Conservation (phyloP, 2,113 vertebrate species). For the Sorex fumeus region DNA sequence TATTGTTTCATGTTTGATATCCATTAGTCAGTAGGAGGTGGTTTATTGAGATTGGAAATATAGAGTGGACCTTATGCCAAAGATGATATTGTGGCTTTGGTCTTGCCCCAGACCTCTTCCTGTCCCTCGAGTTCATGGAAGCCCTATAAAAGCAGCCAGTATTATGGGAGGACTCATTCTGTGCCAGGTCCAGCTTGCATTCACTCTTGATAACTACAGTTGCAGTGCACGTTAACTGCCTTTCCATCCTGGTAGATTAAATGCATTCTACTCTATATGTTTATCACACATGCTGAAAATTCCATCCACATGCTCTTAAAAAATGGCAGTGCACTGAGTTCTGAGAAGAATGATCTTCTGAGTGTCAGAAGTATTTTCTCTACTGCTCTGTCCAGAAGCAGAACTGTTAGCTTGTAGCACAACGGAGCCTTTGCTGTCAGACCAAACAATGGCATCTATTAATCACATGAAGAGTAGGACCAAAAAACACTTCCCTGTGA, state of each 20-base stretch:
- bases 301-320: slow-evolving; percentile 9
- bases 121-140: neutral
- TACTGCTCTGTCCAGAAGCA: slow-evolving; percentile 44
- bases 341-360: slow-evolving; percentile 56
- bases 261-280: neutral
- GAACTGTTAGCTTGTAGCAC: slow-evolving; percentile 54
- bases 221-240: neutral
- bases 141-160: neutral
- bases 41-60: slow-evolving; percentile 3
- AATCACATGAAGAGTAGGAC: slow-evolving; percentile 60
- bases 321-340: neutral
- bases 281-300: slow-evolving; percentile 6
- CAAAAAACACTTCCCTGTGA: neutral
- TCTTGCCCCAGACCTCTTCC: neutral
- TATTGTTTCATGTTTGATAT: neutral
- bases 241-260: neutral
- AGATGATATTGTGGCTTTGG: neutral
- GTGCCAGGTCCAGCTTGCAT: neutral
- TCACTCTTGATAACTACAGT: neutral
- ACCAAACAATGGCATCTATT: slow-evolving; percentile 69
- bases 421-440: slow-evolving; percentile 31
- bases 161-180: neutral
- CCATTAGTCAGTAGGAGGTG: neutral
- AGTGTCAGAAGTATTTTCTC: slow-evolving; percentile 31
- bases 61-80: neutral